Conservation (phyloP, 2,113 vertebrate genomes). For the Scophthalmus maximus region DNA sequence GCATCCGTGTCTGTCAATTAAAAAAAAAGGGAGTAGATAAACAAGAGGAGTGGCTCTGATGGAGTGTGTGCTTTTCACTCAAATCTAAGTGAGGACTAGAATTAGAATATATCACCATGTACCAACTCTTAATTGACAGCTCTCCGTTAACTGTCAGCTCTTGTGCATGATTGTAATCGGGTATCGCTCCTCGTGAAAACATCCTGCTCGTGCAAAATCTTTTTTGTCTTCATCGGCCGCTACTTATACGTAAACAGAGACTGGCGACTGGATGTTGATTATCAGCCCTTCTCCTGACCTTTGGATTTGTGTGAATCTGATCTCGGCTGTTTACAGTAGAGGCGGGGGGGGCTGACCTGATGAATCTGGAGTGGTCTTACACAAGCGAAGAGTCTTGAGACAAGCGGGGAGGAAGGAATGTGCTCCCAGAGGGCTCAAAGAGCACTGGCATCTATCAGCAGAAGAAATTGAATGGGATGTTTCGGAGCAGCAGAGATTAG, state of each 20-base stretch:
- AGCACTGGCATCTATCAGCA: constrained; percentile 69
- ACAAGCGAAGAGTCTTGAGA: constrained; percentile 38
- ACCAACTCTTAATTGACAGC: constrained; percentile 36
- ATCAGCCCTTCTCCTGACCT: constrained; percentile 64
- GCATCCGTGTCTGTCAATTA: background rate
- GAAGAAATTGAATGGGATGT: constrained; percentile 76
- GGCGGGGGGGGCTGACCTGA: constrained; percentile 57
- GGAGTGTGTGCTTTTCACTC: constrained; percentile 18
- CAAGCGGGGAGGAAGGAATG: constrained; percentile 38
- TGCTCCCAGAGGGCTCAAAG: constrained; percentile 68
- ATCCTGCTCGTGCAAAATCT: background rate
- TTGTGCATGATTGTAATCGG: constrained; percentile 38
- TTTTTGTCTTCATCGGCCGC: constrained; percentile 12
- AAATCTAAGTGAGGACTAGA: constrained; percentile 34
- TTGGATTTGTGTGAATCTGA: constrained; percentile 59
- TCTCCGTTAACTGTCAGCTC: constrained; percentile 49
- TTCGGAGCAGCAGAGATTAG: constrained; percentile 69
- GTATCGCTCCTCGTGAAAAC: constrained; percentile 48
- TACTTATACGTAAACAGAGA: background rate
- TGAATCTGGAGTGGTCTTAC: constrained; percentile 59
- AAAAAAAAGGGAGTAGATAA: constrained; percentile 7
- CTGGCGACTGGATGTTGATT: constrained; percentile 45
- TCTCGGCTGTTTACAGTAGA: constrained; percentile 57
- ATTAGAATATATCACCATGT: constrained; percentile 18
- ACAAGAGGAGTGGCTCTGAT: constrained; percentile 16